These are phyloP conservation scores for Malacoctenus gilli DNA, from an alignment of 2,797 vertebrate genomes.

Conservation along the genomic window DNA sequence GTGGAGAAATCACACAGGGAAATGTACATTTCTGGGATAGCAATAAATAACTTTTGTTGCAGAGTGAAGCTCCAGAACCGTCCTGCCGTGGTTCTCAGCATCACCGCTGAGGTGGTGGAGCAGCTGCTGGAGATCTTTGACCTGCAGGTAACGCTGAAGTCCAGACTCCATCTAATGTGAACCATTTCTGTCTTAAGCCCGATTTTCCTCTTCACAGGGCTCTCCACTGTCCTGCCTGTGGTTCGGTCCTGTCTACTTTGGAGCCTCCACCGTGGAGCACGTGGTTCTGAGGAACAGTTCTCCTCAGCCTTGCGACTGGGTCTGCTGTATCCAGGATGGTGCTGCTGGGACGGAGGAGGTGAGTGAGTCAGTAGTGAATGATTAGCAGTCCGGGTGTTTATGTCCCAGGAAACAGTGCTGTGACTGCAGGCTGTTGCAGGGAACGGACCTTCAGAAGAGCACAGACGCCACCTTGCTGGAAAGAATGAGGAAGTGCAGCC, in stretches of 20 bases:
- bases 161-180: background rate
- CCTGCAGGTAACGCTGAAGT: slow-evolving; percentile 50
- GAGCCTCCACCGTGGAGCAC: slow-evolving; percentile 49
- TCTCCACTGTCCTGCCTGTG: slow-evolving; percentile 53
- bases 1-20: too few species aligned
- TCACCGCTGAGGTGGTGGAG: slow-evolving; percentile 63
- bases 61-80: slow-evolving; percentile 64
- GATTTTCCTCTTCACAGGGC: slow-evolving; percentile 45
- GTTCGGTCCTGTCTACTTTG: slow-evolving; percentile 68
- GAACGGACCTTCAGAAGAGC: slow-evolving; percentile 53
- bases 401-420: background rate
- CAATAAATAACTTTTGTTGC: too few species aligned
- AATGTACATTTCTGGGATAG: too few species aligned
- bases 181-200: background rate
- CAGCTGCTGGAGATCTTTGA: slow-evolving; percentile 63
- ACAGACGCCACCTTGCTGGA: slow-evolving; percentile 54
- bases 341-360: slow-evolving; percentile 62
- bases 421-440: slow-evolving; percentile 51
- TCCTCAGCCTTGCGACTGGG: slow-evolving; percentile 64
- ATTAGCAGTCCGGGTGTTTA: too few species aligned
- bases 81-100: slow-evolving; percentile 38
- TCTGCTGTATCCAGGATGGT: slow-evolving; percentile 50
- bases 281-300: slow-evolving; percentile 64
- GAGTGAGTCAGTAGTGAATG: too few species aligned
- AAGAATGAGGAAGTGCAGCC: slow-evolving; percentile 25